phyloP scores from a whole-genome alignment of 2,113 vertebrate species.

The Mungos mungo region DNA sequence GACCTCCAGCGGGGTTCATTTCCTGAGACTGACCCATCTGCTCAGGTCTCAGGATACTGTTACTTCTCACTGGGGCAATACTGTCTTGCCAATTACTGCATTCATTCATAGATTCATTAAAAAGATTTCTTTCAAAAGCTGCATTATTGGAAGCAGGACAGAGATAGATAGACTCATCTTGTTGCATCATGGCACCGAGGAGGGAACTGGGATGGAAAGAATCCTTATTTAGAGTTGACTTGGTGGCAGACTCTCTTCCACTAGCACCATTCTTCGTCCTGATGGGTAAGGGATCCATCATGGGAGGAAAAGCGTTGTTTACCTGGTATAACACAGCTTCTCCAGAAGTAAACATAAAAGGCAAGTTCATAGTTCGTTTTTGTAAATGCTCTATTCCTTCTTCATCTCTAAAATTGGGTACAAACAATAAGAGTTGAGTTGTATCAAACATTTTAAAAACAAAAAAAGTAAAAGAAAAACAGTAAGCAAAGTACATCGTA shows the following conservation, averaged over 20 bases:
- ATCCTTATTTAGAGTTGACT: constrained; percentile 59
- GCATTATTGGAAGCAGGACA: constrained; percentile 82
- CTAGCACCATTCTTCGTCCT: constrained; percentile 68
- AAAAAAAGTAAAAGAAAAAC: neutral
- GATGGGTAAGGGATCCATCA: constrained; percentile 76
- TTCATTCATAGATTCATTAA: constrained; percentile 74
- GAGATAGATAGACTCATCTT: constrained; percentile 89
- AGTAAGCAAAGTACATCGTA: neutral
- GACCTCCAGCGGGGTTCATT: constrained; percentile 72
- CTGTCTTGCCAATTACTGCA: constrained; percentile 79
- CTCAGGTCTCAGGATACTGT: constrained; percentile 79
- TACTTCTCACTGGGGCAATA: constrained; percentile 77
- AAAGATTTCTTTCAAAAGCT: constrained; percentile 78
- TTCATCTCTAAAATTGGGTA: constrained; percentile 85
- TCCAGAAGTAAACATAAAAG: constrained; percentile 90
- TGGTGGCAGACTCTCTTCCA: constrained; percentile 72
- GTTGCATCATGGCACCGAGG: constrained; percentile 85
- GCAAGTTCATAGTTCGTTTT: constrained; percentile 86
- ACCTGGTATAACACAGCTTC: constrained; percentile 90
- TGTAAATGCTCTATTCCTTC: constrained; percentile 89
- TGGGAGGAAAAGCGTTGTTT: constrained; percentile 70
- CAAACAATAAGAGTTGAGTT: constrained; percentile 20
- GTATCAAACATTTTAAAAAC: neutral
- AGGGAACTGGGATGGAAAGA: constrained; percentile 87
- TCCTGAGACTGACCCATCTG: constrained; percentile 75